Evolutionary conservation across 2,888 invertebrate species (phyloP).

Genomic region (Hypolimnas misippus): DNA sequence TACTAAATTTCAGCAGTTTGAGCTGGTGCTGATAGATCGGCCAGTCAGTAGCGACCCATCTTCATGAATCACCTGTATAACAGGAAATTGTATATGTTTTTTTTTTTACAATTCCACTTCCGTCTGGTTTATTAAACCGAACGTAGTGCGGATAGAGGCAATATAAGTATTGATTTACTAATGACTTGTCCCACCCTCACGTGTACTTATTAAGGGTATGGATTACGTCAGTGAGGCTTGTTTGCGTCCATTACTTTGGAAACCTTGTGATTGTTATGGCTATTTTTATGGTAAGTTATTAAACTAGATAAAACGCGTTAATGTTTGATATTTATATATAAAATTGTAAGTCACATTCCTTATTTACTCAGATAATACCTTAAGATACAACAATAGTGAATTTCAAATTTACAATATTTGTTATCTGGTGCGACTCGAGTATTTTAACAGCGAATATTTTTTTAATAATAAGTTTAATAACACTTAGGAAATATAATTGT

Average conservation of each 20-base stretch:
- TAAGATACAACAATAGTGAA: no score
- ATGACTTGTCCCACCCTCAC: conserved; percentile 13
- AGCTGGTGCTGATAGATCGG: no score
- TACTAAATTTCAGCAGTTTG: no score
- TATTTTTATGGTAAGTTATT: background rate
- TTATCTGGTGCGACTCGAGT: no score
- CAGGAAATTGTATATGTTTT: background rate
- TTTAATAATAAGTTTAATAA: background rate
- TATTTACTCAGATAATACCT: no score
- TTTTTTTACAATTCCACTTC: background rate
- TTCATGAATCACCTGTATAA: no score
- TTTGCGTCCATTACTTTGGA: background rate
- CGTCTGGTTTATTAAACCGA: background rate
- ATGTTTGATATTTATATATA: no score
- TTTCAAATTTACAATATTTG: no score
- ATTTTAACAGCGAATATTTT: background rate
- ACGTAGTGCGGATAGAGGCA: background rate
- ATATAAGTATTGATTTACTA: conserved; percentile 10
- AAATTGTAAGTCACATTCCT: background rate
- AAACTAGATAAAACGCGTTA: no score
- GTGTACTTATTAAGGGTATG: conserved; percentile 9
- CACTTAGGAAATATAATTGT: background rate
- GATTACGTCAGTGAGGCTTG: conserved; percentile 11
- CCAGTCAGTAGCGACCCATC: no score
- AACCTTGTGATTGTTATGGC: background rate